phyloP scores from a whole-genome alignment of 2,888 invertebrate genomes.

The Cremastobaeus sp. region DNA sequence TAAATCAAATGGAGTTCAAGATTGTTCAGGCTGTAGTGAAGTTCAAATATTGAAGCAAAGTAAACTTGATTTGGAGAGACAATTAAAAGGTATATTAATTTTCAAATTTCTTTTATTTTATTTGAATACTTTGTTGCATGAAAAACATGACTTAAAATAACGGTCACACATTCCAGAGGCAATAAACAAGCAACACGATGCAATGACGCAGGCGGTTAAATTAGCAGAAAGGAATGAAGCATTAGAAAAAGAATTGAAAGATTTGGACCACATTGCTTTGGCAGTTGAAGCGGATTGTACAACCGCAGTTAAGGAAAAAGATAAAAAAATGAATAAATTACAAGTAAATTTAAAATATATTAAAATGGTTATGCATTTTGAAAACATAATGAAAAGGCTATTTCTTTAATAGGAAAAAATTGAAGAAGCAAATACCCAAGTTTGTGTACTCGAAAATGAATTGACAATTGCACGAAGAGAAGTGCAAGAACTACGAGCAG shows the following conservation, averaged over 20 bases:
- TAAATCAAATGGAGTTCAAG: slow-evolving; percentile 63
- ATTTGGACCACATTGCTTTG: slow-evolving; percentile 86
- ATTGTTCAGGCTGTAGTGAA: slow-evolving; percentile 75
- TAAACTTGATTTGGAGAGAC: slow-evolving; percentile 81
- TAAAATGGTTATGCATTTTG: not conserved
- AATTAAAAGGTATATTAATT: slow-evolving; percentile 78
- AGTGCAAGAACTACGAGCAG: slow-evolving; percentile 78
- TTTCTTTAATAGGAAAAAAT: slow-evolving; percentile 79
- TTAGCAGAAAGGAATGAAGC: slow-evolving; percentile 86
- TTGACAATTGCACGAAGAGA: slow-evolving; percentile 77
- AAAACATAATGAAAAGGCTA: not conserved
- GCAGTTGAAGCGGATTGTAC: slow-evolving; percentile 89
- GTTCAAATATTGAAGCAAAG: slow-evolving; percentile 81
- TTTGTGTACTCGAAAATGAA: slow-evolving; percentile 79
- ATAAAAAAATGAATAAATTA: slow-evolving; percentile 76
- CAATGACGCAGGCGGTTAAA: slow-evolving; percentile 86
- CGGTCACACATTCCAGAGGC: slow-evolving; percentile 76
- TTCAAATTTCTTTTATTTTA: not conserved
- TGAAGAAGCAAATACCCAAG: slow-evolving; percentile 78
- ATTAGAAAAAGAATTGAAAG: slow-evolving; percentile 85
- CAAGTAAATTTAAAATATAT: slow-evolving; percentile 70
- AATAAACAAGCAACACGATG: slow-evolving; percentile 86
- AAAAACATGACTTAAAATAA: slow-evolving; percentile 3
- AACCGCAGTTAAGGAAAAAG: slow-evolving; percentile 82
- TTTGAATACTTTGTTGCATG: not conserved